Evolutionary conservation across 2,113 vertebrate genomes (phyloP).

Genomic region (Archilochus colubris): DNA sequence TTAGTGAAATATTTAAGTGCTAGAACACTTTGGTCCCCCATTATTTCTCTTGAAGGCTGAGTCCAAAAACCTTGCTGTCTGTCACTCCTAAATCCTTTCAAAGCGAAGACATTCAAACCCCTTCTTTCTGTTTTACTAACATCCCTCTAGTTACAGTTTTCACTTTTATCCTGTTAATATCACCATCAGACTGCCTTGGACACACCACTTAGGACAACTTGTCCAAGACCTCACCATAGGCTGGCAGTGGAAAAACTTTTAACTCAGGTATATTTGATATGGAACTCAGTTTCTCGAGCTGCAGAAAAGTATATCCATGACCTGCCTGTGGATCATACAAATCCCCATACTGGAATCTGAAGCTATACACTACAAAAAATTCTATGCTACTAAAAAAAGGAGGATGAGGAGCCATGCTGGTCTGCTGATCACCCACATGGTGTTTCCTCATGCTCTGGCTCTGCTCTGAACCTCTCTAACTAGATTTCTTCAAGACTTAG

Average conservation of each 20-base stretch:
- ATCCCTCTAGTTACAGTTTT: background rate
- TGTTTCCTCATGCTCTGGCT: background rate
- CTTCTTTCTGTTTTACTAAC: background rate
- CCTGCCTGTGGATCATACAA: background rate
- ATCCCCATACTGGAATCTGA: background rate
- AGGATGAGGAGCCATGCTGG: background rate
- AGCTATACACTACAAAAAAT: background rate
- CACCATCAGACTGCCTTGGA: background rate
- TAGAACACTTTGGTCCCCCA: background rate
- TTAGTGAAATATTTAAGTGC: background rate
- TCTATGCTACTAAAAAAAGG: background rate
- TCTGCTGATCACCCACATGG: background rate
- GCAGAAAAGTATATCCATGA: accelerated
- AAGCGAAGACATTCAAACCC: background rate
- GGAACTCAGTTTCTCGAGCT: background rate
- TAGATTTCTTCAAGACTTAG: background rate
- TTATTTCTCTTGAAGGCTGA: background rate
- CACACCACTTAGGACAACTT: background rate
- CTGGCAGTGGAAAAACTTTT: background rate
- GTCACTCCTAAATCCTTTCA: background rate
- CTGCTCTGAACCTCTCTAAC: background rate
- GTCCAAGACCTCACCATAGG: background rate
- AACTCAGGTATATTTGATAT: background rate
- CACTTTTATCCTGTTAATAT: background rate
- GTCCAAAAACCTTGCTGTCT: background rate